These are phyloP conservation scores for Heterohyrax brucei DNA, from an alignment of 2,797 vertebrate genomes.

Conservation along the genomic window DNA sequence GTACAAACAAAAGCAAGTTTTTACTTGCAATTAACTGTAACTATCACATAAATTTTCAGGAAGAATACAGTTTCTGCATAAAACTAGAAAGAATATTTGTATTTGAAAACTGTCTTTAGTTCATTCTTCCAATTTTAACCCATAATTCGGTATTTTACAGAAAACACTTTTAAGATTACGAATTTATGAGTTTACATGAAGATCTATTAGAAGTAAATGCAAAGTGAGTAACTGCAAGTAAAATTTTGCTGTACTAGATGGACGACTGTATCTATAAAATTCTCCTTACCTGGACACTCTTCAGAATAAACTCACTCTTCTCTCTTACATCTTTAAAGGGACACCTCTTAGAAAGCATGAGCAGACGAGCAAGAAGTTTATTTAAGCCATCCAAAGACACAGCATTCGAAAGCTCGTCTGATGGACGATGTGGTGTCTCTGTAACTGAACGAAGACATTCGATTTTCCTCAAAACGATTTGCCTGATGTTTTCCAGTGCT, in stretches of 20 bases:
- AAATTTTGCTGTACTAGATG: background rate
- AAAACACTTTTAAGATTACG: slow-evolving; percentile 23
- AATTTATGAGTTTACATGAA: slow-evolving; percentile 58
- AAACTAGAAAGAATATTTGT: slow-evolving; percentile 53
- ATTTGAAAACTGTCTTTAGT: slow-evolving; percentile 48
- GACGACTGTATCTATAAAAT: background rate
- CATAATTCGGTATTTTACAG: slow-evolving; percentile 31
- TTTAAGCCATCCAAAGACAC: slow-evolving; percentile 91
- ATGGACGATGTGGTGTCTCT: slow-evolving; percentile 69
- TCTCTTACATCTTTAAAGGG: slow-evolving; percentile 95
- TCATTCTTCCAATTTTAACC: background rate
- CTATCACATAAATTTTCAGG: slow-evolving; percentile 12
- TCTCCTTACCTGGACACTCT: slow-evolving; percentile 94
- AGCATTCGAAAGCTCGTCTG: slow-evolving; percentile 74
- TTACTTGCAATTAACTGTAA: slow-evolving; percentile 66
- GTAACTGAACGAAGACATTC: slow-evolving; percentile 89
- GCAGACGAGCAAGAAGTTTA: slow-evolving; percentile 93
- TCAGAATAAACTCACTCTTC: slow-evolving; percentile 93
- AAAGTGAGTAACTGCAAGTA: slow-evolving; percentile 45
- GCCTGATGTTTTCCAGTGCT: slow-evolving; percentile 94
- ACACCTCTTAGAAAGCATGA: slow-evolving; percentile 96
- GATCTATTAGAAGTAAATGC: slow-evolving; percentile 48
- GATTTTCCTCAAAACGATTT: slow-evolving; percentile 93
- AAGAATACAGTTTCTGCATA: slow-evolving; percentile 57
- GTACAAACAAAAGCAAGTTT: slow-evolving; percentile 34